phyloP scores from a whole-genome alignment of 2,797 vertebrate genomes.

The Menidia menidia region DNA sequence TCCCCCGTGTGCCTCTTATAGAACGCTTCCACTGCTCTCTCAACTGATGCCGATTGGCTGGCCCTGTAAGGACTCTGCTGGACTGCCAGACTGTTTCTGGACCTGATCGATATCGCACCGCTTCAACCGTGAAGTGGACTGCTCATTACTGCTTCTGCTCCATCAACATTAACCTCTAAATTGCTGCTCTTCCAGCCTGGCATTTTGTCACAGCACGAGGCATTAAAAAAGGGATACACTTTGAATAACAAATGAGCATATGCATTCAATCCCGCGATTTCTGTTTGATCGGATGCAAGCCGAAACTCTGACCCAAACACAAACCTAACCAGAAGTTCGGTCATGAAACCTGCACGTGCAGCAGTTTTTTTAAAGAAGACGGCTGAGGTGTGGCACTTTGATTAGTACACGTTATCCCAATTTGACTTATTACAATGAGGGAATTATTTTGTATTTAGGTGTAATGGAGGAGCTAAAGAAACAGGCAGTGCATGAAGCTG shows the following conservation, averaged over 20 bases:
- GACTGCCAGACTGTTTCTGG: conserved; percentile 33
- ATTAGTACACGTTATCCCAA: no score
- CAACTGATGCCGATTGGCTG: conserved; percentile 49
- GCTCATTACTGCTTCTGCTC: neutral
- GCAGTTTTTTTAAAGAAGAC: no score
- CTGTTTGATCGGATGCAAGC: neutral
- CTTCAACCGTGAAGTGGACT: conserved; percentile 41
- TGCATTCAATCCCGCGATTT: no score
- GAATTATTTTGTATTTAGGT: no score
- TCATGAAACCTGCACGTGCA: neutral
- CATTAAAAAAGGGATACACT: no score
- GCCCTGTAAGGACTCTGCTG: conserved; percentile 5
- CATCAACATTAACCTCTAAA: no score
- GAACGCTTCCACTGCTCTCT: conserved; percentile 44
- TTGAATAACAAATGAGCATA: no score
- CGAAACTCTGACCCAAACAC: neutral
- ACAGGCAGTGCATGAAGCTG: no score
- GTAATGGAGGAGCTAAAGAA: no score
- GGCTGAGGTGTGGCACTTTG: no score
- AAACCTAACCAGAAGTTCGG: neutral
- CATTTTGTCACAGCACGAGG: neutral
- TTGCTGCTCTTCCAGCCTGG: neutral
- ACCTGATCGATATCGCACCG: conserved; percentile 52
- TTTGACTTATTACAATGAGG: no score
- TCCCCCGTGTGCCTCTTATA: conserved; percentile 22